These are phyloP conservation scores for Drosophila parabipectinata DNA, from an alignment of 1,140 invertebrate genomes.

Conservation along the genomic window DNA sequence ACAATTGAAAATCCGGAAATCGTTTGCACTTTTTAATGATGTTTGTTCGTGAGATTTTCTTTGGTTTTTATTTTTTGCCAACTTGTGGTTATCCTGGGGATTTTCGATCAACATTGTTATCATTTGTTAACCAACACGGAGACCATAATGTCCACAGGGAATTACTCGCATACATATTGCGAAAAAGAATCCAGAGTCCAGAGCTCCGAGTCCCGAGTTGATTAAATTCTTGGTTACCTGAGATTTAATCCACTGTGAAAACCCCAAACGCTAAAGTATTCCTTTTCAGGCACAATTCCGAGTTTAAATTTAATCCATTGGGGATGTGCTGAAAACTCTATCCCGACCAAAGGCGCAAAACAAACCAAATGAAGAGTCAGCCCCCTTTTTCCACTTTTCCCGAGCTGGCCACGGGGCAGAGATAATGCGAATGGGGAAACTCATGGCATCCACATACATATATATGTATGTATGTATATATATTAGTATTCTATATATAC, in stretches of 20 bases:
- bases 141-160: neutral
- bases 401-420: constrained; percentile 41
- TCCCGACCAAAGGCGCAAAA: constrained; percentile 13
- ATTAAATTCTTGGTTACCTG: constrained; percentile 54
- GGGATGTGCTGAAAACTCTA: constrained; percentile 7
- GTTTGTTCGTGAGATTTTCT: constrained; percentile 31
- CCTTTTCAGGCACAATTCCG: constrained; percentile 6
- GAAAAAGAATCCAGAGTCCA: neutral
- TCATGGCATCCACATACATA: constrained; percentile 24
- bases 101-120: constrained; percentile 47
- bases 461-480: neutral
- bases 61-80: constrained; percentile 19
- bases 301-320: constrained; percentile 18
- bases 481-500: neutral
- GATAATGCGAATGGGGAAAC: constrained; percentile 36
- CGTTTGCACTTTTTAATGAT: constrained; percentile 35
- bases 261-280: constrained; percentile 17
- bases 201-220: constrained; percentile 13
- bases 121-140: constrained; percentile 18
- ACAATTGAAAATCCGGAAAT: constrained; percentile 17
- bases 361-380: constrained; percentile 33
- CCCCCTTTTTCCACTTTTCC: constrained; percentile 11
- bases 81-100: constrained; percentile 35
- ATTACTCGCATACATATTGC: neutral
- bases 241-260: constrained; percentile 19